These are phyloP conservation scores for Xanthorhoe designata DNA, from an alignment of 2,888 invertebrate species.

Conservation along the genomic window DNA sequence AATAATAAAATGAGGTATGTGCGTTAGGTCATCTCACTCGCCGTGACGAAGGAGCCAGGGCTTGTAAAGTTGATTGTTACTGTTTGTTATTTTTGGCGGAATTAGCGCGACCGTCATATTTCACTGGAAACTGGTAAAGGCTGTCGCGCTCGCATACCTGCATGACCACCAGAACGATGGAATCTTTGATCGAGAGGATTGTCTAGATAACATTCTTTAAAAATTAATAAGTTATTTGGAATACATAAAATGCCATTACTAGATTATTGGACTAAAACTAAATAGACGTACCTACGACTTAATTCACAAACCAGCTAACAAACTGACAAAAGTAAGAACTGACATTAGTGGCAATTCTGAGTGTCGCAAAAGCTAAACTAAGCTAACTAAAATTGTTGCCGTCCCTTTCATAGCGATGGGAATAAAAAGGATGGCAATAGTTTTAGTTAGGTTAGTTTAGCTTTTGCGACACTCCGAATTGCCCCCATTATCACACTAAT, in stretches of 20 bases:
- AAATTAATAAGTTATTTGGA: conserved; percentile 26
- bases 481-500: too few relatives aligned
- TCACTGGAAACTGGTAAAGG: conserved; percentile 66
- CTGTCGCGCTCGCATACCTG: conserved; percentile 52
- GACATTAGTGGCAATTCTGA: too few relatives aligned
- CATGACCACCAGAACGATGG: conserved; percentile 48
- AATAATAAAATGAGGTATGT: conserved; percentile 66
- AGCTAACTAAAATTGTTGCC: too few relatives aligned
- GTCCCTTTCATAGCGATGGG: too few relatives aligned
- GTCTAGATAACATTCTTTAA: conserved; percentile 45
- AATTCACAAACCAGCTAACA: background rate
- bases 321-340: too few relatives aligned
- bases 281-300: background rate
- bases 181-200: conserved; percentile 50
- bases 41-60: conserved; percentile 33
- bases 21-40: conserved; percentile 52
- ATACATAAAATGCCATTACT: conserved; percentile 11
- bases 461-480: too few relatives aligned
- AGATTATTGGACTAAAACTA: background rate
- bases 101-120: conserved; percentile 71
- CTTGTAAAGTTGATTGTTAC: conserved; percentile 56
- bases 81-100: conserved; percentile 64
- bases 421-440: too few relatives aligned
- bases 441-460: too few relatives aligned
- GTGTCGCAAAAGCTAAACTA: too few relatives aligned